A percentile compares a stretch with the other conserved stretches of the same genome.
These are phyloP conservation scores for Ornithoptera priamus DNA, from an alignment of 2,888 invertebrate genomes.

Conservation along the genomic window DNA sequence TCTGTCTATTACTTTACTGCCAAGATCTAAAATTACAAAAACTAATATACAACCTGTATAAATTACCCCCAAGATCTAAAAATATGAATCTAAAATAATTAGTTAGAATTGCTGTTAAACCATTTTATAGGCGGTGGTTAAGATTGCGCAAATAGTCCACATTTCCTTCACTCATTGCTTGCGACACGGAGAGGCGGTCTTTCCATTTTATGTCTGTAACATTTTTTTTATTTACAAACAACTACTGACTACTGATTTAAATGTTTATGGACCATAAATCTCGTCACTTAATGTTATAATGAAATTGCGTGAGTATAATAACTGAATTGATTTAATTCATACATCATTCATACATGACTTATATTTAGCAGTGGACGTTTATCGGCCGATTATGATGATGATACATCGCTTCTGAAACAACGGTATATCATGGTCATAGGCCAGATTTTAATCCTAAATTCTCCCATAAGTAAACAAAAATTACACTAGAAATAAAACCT, in stretches of 20 bases:
- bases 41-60: background rate
- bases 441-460: too few relatives aligned
- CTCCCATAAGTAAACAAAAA: too few relatives aligned
- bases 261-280: background rate
- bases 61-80: background rate
- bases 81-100: background rate
- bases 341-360: too few relatives aligned
- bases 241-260: background rate
- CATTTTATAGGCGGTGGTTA: background rate
- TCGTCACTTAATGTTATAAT: too few relatives aligned
- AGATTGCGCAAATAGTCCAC: background rate
- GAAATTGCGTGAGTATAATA: too few relatives aligned
- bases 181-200: background rate
- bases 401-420: too few relatives aligned
- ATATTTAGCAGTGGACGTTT: too few relatives aligned
- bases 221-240: background rate
- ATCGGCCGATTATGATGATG: too few relatives aligned
- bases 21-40: background rate
- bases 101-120: background rate
- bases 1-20: background rate
- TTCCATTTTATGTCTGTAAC: background rate
- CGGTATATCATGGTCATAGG: too few relatives aligned
- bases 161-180: conserved; percentile 2
- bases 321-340: too few relatives aligned
- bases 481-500: too few relatives aligned